Percentiles rank a stretch among this genome's conserved stretches.
Conservation (phyloP, 92 coral and sea anemone species). For the Parazoanthus swiftii region DNA sequence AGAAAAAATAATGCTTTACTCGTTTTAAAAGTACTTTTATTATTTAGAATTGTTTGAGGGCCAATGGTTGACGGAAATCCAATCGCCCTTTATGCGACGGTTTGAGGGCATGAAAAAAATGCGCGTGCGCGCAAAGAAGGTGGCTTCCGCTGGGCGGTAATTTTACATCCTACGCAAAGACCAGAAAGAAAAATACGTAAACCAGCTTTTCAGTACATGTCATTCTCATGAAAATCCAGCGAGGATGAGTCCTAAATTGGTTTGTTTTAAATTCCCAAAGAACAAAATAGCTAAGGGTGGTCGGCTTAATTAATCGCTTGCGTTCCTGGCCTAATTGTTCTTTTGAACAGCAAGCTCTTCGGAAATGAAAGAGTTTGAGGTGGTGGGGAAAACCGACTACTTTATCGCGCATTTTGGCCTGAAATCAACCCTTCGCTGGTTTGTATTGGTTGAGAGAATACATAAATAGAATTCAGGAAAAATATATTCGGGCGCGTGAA, state of each 20-base stretch:
- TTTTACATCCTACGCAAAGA: conserved; percentile 43
- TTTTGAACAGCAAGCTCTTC: conserved; percentile 2
- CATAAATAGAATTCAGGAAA: conserved; percentile 9
- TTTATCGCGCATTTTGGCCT: conserved; percentile 31
- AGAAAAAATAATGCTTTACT: not conserved
- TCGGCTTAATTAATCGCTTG: conserved; percentile 22
- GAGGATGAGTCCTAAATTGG: conserved; percentile 28
- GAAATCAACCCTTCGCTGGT: conserved; percentile 32
- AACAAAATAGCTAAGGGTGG: conserved; percentile 39
- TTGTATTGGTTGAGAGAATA: conserved; percentile 28
- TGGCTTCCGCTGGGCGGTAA: conserved; percentile 69
- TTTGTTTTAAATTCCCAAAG: conserved; percentile 22
- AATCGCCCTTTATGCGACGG: not conserved
- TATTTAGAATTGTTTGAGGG: conserved; percentile 12
- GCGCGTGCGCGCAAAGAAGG: conserved; percentile 46
- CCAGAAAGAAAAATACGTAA: not conserved
- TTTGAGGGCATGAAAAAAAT: not conserved
- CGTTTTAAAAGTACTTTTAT: not conserved
- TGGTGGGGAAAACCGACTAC: not conserved
- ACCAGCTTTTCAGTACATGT: not conserved
- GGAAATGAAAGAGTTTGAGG: conserved; percentile 32
- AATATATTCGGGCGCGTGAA: not conserved
- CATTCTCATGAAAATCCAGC: conserved; percentile 14
- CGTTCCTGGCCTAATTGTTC: conserved; percentile 13
- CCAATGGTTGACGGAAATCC: not conserved